These are phyloP conservation scores for Cossypha dichroa DNA, from an alignment of 2,797 vertebrate genomes.

Conservation along the genomic window DNA sequence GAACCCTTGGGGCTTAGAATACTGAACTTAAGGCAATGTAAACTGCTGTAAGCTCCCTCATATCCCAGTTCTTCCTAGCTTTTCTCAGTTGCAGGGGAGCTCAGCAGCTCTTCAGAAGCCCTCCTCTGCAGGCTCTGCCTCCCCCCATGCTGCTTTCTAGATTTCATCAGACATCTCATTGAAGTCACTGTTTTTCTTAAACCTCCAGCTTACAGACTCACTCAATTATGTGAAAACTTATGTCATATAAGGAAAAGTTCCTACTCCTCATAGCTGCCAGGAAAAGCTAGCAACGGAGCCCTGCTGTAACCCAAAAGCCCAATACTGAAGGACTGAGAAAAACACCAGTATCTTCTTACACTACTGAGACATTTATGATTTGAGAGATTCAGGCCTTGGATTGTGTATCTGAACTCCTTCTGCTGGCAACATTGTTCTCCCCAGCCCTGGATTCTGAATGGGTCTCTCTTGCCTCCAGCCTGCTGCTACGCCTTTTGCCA, in stretches of 20 bases:
- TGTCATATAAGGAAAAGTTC: neutral
- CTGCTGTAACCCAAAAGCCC: neutral
- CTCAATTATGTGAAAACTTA: neutral
- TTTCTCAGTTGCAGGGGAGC: neutral
- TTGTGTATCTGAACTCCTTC: neutral
- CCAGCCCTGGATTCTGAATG: neutral
- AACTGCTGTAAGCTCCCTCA: neutral
- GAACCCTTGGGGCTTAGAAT: neutral
- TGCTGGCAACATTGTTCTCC: neutral
- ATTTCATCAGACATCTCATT: neutral
- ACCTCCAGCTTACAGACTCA: neutral
- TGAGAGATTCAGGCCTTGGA: neutral
- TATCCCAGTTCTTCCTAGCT: neutral
- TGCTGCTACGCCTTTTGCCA: neutral
- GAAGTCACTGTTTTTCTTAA: neutral
- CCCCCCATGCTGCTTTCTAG: neutral
- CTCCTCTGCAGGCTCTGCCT: neutral
- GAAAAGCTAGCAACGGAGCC: neutral
- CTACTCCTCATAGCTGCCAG: neutral
- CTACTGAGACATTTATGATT: neutral
- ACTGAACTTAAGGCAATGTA: neutral
- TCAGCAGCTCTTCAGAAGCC: neutral
- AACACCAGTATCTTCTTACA: neutral
- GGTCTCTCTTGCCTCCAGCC: neutral
- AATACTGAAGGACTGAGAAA: neutral